phyloP scores from a whole-genome alignment of 2,888 invertebrate genomes.

The Eulithis testata region DNA sequence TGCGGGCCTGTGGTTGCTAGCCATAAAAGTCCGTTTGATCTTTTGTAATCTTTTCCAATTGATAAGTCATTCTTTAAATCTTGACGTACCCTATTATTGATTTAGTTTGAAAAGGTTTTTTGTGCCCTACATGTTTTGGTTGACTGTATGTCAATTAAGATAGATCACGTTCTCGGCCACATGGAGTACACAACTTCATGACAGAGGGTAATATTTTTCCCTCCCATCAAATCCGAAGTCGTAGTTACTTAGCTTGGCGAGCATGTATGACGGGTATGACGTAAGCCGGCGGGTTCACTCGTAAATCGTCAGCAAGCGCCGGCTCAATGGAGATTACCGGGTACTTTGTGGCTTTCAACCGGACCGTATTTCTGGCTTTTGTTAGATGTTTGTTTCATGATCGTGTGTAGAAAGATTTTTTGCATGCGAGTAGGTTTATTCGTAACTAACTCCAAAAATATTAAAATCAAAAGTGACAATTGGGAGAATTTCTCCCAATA shows the following conservation, averaged over 20 bases:
- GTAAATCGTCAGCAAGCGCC: constrained; percentile 39
- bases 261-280: constrained; percentile 24
- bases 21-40: too few relatives aligned
- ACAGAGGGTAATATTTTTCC: neutral
- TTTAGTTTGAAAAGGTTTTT: too few relatives aligned
- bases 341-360: constrained; percentile 69
- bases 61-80: too few relatives aligned
- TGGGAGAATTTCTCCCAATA: too few relatives aligned
- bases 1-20: too few relatives aligned
- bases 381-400: constrained; percentile 37
- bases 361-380: constrained; percentile 61
- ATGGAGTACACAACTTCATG: neutral
- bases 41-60: too few relatives aligned
- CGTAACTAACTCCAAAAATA: neutral
- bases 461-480: too few relatives aligned
- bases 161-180: too few relatives aligned
- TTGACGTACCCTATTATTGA: too few relatives aligned
- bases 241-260: constrained; percentile 13
- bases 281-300: constrained; percentile 32
- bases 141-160: too few relatives aligned
- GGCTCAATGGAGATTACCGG: constrained; percentile 63
- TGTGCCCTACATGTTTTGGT: too few relatives aligned
- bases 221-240: constrained; percentile 6
- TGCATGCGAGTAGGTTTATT: constrained; percentile 4
- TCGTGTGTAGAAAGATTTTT: constrained; percentile 10